Evolutionary conservation across 2,888 invertebrate genomes (phyloP).

Genomic region (Stenurella melanura): DNA sequence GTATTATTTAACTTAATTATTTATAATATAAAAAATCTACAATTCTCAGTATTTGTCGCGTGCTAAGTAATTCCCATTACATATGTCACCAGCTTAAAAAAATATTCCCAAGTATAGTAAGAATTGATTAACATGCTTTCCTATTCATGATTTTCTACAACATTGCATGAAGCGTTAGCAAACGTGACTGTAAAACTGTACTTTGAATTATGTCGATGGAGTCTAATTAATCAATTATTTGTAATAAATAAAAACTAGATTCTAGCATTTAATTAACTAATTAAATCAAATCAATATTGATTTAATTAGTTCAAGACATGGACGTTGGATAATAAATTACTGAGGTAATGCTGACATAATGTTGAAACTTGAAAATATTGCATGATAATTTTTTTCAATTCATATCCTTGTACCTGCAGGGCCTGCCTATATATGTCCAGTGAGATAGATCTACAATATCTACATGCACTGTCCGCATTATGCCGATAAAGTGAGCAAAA

Average conservation of each 20-base stretch:
- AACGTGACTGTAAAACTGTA: neutral
- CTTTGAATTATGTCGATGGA: conserved; percentile 4
- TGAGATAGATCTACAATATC: no score
- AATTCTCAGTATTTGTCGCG: neutral
- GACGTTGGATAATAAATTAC: neutral
- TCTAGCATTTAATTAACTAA: neutral
- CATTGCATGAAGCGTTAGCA: neutral
- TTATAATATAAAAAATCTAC: neutral
- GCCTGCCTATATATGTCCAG: neutral
- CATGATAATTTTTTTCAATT: no score
- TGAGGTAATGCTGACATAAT: neutral
- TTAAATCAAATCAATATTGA: neutral
- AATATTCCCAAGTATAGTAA: neutral
- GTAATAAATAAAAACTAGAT: neutral
- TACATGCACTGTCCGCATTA: no score
- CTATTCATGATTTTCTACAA: neutral
- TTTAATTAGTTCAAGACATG: neutral
- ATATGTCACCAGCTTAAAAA: neutral
- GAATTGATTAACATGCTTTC: neutral
- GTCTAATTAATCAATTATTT: neutral
- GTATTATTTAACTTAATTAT: neutral
- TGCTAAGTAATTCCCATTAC: neutral
- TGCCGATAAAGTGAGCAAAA: no score
- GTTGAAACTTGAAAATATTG: neutral
- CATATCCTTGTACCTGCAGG: neutral